These are phyloP conservation scores for Gorsachius goisagi DNA, from an alignment of 2,113 vertebrate genomes.

Conservation along the genomic window DNA sequence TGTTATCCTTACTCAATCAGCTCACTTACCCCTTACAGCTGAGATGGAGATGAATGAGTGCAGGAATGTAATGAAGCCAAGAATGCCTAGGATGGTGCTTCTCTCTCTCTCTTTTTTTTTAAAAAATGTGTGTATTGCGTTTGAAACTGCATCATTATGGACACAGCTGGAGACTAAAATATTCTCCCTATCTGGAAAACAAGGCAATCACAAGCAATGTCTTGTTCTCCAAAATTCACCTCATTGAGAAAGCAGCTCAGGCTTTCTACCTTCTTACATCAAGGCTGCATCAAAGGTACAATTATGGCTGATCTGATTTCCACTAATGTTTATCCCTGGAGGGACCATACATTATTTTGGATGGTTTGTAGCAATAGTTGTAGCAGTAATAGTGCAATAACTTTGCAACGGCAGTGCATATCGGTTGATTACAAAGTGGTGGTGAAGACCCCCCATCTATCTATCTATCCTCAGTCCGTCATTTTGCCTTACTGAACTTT, in stretches of 20 bases:
- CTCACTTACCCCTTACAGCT: not conserved
- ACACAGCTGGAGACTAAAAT: not conserved
- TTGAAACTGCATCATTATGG: not conserved
- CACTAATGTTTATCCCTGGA: not conserved
- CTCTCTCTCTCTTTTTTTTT: not conserved
- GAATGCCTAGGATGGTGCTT: not conserved
- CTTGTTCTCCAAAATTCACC: not conserved
- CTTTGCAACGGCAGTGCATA: not conserved
- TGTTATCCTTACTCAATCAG: not conserved
- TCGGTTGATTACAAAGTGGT: fast-evolving
- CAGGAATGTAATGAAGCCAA: not conserved
- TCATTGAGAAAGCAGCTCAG: not conserved
- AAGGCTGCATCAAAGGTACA: not conserved
- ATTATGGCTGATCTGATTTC: not conserved
- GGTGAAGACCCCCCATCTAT: not conserved
- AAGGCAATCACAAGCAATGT: not conserved
- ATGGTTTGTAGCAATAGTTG: not conserved
- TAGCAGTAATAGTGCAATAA: not conserved
- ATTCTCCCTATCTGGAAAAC: not conserved
- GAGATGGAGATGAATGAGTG: not conserved
- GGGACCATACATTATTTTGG: not conserved
- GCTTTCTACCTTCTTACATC: not conserved
- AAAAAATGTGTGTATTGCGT: not conserved
- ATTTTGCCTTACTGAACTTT: not conserved
- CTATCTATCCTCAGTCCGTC: not conserved